Evolutionary conservation across 1,140 invertebrate genomes (phyloP).

Genomic region (Octopus bimaculoides): DNA sequence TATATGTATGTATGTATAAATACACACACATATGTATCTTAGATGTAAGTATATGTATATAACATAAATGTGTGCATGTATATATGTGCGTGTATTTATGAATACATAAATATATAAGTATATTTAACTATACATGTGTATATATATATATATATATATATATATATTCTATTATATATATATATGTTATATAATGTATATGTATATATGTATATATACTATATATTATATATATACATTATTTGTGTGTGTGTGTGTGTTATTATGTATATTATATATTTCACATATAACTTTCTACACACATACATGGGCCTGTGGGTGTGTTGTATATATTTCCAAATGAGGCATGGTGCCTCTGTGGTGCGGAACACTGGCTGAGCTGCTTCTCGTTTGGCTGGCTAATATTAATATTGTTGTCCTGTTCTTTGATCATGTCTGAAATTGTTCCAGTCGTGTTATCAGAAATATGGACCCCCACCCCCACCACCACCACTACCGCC

Average conservation of each 20-base stretch:
- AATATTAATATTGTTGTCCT: too few relatives aligned
- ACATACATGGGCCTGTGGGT: too few relatives aligned
- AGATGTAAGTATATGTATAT: background rate
- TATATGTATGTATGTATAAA: background rate
- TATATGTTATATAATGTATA: background rate
- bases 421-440: slow-evolving; percentile 30
- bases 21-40: background rate
- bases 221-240: background rate
- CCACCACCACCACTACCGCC: too few relatives aligned
- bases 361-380: too few relatives aligned
- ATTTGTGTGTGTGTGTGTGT: too few relatives aligned
- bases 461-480: background rate
- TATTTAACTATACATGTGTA: background rate
- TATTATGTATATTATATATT: too few relatives aligned
- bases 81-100: background rate
- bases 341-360: too few relatives aligned
- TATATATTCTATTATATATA: background rate
- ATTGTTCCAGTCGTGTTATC: slow-evolving; percentile 8
- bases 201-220: background rate
- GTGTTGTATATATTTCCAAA: too few relatives aligned
- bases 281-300: too few relatives aligned
- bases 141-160: background rate
- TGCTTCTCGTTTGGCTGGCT: too few relatives aligned
- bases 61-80: background rate
- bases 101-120: background rate